Percentiles rank a stretch among this genome's conserved stretches.
Conservation (phyloP, 2,113 vertebrate genomes). For the Pyrgilauda ruficollis region DNA sequence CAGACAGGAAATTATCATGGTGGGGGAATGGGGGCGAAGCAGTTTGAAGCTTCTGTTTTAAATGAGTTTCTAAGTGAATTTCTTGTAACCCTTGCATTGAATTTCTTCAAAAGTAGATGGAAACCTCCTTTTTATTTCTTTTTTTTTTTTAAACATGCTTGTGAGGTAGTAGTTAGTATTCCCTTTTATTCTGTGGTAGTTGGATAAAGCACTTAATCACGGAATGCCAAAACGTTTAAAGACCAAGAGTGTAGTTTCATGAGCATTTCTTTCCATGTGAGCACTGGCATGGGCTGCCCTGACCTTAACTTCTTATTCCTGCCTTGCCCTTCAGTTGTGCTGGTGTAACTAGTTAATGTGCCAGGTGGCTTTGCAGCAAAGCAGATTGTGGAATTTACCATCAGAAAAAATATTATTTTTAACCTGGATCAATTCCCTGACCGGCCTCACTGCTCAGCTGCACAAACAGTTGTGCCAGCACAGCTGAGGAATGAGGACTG, state of each 20-base stretch:
- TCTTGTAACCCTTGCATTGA: background rate
- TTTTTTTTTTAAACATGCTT: background rate
- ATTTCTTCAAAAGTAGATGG: background rate
- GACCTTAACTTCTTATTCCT: constrained; percentile 14
- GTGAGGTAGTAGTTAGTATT: background rate
- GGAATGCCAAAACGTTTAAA: background rate
- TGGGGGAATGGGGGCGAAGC: rapidly evolving
- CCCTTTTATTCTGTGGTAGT: background rate
- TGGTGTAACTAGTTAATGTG: constrained; percentile 19
- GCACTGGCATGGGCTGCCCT: background rate
- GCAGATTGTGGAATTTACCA: constrained; percentile 55
- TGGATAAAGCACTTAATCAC: background rate
- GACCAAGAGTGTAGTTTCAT: background rate
- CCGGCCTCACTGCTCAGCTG: constrained; percentile 41
- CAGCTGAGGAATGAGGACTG: constrained; percentile 37
- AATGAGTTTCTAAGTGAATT: background rate
- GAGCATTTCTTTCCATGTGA: constrained; percentile 14
- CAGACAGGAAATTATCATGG: background rate
- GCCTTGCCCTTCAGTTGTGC: background rate
- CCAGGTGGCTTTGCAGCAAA: constrained; percentile 51
- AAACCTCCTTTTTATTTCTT: background rate
- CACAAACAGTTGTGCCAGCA: constrained; percentile 60
- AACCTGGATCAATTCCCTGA: constrained; percentile 48
- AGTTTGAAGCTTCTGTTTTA: background rate
- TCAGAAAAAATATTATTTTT: constrained; percentile 70